Percentiles rank a stretch among this genome's conserved stretches.
These are phyloP conservation scores for Drosophila miranda DNA, from an alignment of 1,140 invertebrate species.

Conservation along the genomic window DNA sequence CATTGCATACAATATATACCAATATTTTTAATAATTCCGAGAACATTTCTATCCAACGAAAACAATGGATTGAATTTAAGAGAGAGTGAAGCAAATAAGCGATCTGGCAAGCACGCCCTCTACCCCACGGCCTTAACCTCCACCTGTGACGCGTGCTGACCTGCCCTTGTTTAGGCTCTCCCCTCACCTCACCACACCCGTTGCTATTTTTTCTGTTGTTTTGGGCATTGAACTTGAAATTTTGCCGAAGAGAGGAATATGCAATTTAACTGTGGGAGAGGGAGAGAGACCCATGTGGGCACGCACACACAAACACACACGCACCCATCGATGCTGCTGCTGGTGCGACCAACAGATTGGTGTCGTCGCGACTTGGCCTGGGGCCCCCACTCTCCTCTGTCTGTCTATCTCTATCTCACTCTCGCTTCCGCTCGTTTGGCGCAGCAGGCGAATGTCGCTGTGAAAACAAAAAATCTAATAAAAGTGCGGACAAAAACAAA, in stretches of 20 bases:
- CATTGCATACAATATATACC: constrained; percentile 4
- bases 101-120: neutral
- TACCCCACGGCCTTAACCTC: neutral
- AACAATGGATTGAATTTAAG: no score
- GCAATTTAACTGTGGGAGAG: constrained; percentile 58
- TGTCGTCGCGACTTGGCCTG: neutral
- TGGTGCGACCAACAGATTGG: neutral
- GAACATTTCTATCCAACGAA: neutral
- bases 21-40: neutral
- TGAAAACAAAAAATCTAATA: constrained; percentile 80
- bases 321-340: constrained; percentile 17
- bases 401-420: neutral
- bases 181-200: neutral
- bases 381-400: neutral
- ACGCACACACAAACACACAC: constrained; percentile 12
- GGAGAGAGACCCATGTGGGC: neutral
- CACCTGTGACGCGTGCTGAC: constrained; percentile 27
- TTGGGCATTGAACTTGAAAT: constrained; percentile 71
- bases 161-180: constrained; percentile 37
- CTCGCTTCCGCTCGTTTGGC: constrained; percentile 16
- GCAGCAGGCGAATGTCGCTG: constrained; percentile 70
- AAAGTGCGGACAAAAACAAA: constrained; percentile 78
- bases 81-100: no score
- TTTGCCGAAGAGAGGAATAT: constrained; percentile 55
- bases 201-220: constrained; percentile 26